These are phyloP conservation scores for mouse (Mus musculus) DNA, from an alignment of 2,113 vertebrate genomes.

Conservation along the genomic window GRCm39 chr6:14902001-14902500, in stretches of 20 bases:
- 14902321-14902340: constrained; percentile 56
- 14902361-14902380: constrained; percentile 40
- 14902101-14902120: constrained; percentile 50
- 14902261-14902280: constrained; percentile 58
- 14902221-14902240: background rate
- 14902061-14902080: background rate
- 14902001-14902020: constrained; percentile 20
- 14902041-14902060: background rate
- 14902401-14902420: background rate
- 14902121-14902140: background rate
- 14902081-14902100: background rate
- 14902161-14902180: constrained; percentile 77
- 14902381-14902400: background rate
- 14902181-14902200: constrained; percentile 56
- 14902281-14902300: constrained; percentile 70
- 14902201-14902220: constrained; percentile 57
- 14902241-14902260: constrained; percentile 70
- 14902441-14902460: background rate
- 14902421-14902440: constrained; percentile 43
- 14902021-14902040: background rate
- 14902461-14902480: background rate
- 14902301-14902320: constrained; percentile 68
- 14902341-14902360: background rate
- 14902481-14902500: background rate
- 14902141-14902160: constrained; percentile 65